phyloP scores from a whole-genome alignment of 35 echinoderm and acorn worm genomes.

The Heliocidaris tuberculata region DNA sequence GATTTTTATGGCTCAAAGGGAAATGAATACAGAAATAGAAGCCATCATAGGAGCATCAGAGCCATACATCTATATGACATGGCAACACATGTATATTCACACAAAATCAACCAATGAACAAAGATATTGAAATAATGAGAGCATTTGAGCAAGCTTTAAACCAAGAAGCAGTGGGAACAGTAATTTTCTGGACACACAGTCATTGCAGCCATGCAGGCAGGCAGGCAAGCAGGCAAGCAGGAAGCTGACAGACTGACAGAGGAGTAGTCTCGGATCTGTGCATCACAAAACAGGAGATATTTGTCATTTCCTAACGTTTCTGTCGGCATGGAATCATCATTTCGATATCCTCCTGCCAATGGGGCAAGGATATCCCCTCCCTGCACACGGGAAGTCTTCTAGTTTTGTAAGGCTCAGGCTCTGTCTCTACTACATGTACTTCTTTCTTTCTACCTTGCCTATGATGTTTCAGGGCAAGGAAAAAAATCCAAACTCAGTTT shows the following conservation, averaged over 20 bases:
- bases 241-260: slow-evolving; percentile 19
- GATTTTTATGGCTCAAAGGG: no score
- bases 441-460: background rate
- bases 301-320: slow-evolving; percentile 51
- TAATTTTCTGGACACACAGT: background rate
- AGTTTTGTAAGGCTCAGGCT: background rate
- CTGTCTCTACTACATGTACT: background rate
- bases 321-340: slow-evolving; percentile 48
- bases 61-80: no score
- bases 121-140: no score
- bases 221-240: background rate
- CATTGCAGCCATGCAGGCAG: background rate
- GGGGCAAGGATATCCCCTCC: slow-evolving; percentile 37
- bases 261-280: slow-evolving; percentile 46
- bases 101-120: no score
- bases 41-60: no score
- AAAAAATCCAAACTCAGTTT: background rate
- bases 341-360: slow-evolving; percentile 43
- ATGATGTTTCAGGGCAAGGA: background rate
- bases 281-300: slow-evolving; percentile 53
- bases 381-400: background rate
- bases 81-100: no score
- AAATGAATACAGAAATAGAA: no score
- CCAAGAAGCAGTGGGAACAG: background rate
- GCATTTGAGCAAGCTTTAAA: no score